A percentile compares a stretch with the other conserved stretches of the same genome.
These are phyloP conservation scores for Puntigrus tetrazona DNA, from an alignment of 2,113 vertebrate genomes.

Conservation along the genomic window DNA sequence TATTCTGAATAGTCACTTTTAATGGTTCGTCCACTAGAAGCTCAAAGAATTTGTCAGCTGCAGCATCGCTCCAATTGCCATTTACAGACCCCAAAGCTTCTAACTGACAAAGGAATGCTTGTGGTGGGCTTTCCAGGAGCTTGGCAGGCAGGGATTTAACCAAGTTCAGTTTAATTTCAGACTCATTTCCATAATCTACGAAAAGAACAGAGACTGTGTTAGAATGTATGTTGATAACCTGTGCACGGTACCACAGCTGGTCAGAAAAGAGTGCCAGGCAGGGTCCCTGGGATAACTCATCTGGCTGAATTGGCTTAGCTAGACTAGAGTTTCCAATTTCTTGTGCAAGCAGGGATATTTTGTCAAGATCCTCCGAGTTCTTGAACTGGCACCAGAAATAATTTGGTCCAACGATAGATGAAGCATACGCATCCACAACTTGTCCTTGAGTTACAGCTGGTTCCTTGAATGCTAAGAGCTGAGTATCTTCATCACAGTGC, in stretches of 20 bases:
- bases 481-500: background rate
- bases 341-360: slow-evolving; percentile 73
- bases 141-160: slow-evolving; percentile 73
- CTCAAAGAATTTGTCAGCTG: slow-evolving; percentile 71
- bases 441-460: slow-evolving; percentile 73
- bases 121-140: slow-evolving; percentile 74
- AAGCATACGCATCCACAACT: slow-evolving; percentile 75
- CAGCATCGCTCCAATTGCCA: slow-evolving; percentile 77
- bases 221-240: slow-evolving; percentile 68
- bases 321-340: slow-evolving; percentile 62
- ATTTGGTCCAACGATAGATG: slow-evolving; percentile 72
- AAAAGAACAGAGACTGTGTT: slow-evolving; percentile 72
- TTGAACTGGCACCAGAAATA: slow-evolving; percentile 86
- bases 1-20: slow-evolving; percentile 75
- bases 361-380: slow-evolving; percentile 70
- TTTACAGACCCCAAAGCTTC: slow-evolving; percentile 76
- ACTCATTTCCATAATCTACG: slow-evolving; percentile 86
- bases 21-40: slow-evolving; percentile 74
- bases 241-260: slow-evolving; percentile 81
- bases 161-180: slow-evolving; percentile 65
- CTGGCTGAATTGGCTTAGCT: slow-evolving; percentile 20
- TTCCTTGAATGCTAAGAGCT: slow-evolving; percentile 48
- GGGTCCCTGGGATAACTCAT: slow-evolving; percentile 64
- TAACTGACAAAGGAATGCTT: slow-evolving; percentile 86
- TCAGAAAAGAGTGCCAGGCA: slow-evolving; percentile 82